These are phyloP conservation scores for Neopelma chrysocephalum DNA, from an alignment of 2,797 vertebrate species.

Conservation along the genomic window DNA sequence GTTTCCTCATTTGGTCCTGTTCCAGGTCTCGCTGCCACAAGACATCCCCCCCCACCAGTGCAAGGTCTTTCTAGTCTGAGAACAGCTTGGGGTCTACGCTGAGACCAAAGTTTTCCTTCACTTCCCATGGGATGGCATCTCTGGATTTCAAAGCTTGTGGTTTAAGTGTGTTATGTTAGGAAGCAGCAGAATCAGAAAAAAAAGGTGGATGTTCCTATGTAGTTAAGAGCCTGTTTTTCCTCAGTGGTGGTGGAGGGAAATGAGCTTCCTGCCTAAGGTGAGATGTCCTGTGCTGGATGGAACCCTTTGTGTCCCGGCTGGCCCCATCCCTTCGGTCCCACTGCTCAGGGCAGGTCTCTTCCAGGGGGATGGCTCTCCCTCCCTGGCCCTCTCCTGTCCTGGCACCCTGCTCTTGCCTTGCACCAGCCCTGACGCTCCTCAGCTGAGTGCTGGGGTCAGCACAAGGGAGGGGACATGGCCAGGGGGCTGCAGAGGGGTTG, in stretches of 20 bases:
- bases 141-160: constrained; percentile 3
- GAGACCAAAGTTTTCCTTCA: background rate
- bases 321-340: background rate
- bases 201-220: background rate
- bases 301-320: constrained; percentile 12
- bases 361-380: rapidly evolving
- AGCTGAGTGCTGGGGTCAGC: background rate
- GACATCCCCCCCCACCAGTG: rapidly evolving
- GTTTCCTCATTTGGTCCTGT: background rate
- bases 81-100: background rate
- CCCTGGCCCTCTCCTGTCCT: background rate
- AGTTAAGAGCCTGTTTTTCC: constrained; percentile 30
- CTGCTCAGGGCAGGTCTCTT: background rate
- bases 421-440: background rate
- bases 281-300: constrained; percentile 52
- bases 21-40: background rate
- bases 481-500: background rate
- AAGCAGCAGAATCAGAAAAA: background rate
- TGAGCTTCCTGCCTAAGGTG: constrained; percentile 50
- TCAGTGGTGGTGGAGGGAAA: constrained; percentile 31
- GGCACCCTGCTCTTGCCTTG: background rate
- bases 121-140: background rate
- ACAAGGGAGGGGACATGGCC: background rate
- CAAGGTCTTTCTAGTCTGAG: background rate
- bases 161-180: background rate